These are phyloP conservation scores for Sweltsa coloradensis DNA, from an alignment of 1,140 invertebrate genomes.

Conservation along the genomic window DNA sequence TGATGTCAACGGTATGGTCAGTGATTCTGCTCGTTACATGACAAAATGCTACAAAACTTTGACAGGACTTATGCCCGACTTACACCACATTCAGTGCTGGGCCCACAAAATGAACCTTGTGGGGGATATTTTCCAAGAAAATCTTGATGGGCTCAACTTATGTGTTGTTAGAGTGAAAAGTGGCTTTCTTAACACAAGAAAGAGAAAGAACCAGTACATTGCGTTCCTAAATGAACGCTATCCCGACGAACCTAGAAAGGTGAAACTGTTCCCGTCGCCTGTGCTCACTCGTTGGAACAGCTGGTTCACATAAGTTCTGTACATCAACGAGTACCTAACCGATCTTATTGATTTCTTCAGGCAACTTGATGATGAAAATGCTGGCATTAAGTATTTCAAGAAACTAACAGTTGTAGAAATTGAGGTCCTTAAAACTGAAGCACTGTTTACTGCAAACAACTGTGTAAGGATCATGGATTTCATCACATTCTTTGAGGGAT, in stretches of 20 bases:
- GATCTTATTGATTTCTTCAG: constrained; percentile 1
- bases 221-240: constrained; percentile 5
- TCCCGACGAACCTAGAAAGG: too few relatives aligned
- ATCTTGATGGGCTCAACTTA: constrained; percentile 3
- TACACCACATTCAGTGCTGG: constrained; percentile 7
- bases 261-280: constrained; percentile 7
- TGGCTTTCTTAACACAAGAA: constrained; percentile 8
- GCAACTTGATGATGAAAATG: too few relatives aligned
- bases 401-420: too few relatives aligned
- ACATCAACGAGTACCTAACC: not conserved
- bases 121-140: not conserved
- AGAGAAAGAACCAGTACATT: constrained; percentile 6
- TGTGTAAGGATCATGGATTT: too few relatives aligned
- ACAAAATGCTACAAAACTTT: constrained; percentile 3
- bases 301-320: constrained; percentile 2
- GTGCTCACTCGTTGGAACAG: constrained; percentile 8
- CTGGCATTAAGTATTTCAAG: too few relatives aligned
- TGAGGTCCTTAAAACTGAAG: too few relatives aligned
- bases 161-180: constrained; percentile 1
- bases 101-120: constrained; percentile 9
- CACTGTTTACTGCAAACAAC: too few relatives aligned
- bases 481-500: too few relatives aligned
- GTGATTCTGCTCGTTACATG: constrained; percentile 6
- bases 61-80: constrained; percentile 2
- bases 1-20: not conserved